phyloP scores from a whole-genome alignment of 2,113 vertebrate genomes.

The Poeciliopsis prolifica region DNA sequence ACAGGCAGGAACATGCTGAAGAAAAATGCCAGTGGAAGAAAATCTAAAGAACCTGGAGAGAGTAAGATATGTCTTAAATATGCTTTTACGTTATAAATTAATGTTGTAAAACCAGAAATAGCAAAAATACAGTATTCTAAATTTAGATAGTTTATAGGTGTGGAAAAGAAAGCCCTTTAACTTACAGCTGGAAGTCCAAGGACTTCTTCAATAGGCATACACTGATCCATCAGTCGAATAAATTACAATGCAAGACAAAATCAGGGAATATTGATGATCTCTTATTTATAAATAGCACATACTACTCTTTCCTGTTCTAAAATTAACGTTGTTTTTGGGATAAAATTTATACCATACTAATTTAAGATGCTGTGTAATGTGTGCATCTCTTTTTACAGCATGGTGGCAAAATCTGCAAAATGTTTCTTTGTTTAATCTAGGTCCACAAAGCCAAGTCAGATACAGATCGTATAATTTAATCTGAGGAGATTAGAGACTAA shows the following conservation, averaged over 20 bases:
- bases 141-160: background rate
- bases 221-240: background rate
- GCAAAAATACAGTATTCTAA: background rate
- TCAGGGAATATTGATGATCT: background rate
- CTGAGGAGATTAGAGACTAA: conserved; percentile 70
- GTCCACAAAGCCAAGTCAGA: conserved; percentile 55
- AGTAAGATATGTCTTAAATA: conserved; percentile 82
- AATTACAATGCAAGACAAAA: background rate
- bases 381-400: conserved; percentile 5
- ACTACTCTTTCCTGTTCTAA: background rate
- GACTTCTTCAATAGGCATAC: background rate
- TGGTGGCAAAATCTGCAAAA: conserved; percentile 30
- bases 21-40: conserved; percentile 92
- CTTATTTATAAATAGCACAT: background rate
- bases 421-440: conserved; percentile 60
- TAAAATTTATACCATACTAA: conserved; percentile 12
- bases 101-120: background rate
- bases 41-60: conserved; percentile 92
- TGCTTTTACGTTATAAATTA: background rate
- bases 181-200: background rate
- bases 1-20: conserved; percentile 95
- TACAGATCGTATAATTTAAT: conserved; percentile 77
- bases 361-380: conserved; percentile 20
- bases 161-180: background rate
- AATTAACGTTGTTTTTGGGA: conserved; percentile 7